phyloP scores from a whole-genome alignment of 2,888 invertebrate species.

The Andrena marginata region DNA sequence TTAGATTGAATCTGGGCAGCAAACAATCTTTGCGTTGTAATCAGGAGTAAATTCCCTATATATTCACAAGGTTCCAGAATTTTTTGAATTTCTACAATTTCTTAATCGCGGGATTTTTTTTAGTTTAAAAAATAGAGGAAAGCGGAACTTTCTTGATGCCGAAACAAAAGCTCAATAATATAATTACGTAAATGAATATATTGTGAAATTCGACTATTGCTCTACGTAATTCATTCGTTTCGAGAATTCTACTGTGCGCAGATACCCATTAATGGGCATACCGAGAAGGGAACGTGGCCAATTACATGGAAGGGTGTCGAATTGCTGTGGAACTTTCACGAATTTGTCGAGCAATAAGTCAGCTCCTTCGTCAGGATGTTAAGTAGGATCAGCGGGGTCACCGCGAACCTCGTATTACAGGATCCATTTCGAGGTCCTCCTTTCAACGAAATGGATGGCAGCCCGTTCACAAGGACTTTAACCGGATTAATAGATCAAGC shows the following conservation, averaged over 20 bases:
- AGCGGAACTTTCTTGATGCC: not conserved
- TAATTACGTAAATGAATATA: not conserved
- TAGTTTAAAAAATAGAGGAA: not conserved
- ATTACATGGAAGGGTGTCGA: slow-evolving; percentile 62
- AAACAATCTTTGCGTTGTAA: too few relatives aligned
- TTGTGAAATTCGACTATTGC: not conserved
- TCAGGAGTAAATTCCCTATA: too few relatives aligned
- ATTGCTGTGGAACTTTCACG: slow-evolving; percentile 65
- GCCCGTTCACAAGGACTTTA: slow-evolving; percentile 62
- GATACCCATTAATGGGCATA: slow-evolving; percentile 6
- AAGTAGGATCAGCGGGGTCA: slow-evolving; percentile 65
- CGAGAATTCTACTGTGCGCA: not conserved
- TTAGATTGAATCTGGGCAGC: too few relatives aligned
- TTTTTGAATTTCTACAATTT: too few relatives aligned
- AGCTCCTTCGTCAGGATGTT: slow-evolving; percentile 61
- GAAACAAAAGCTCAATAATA: too few relatives aligned
- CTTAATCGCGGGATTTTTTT: not conserved
- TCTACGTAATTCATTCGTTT: not conserved
- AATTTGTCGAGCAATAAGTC: slow-evolving; percentile 72
- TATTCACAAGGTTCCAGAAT: too few relatives aligned
- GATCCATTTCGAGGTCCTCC: slow-evolving; percentile 72
- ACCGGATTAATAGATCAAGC: slow-evolving; percentile 68
- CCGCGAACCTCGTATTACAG: slow-evolving; percentile 74
- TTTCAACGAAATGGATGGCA: slow-evolving; percentile 69
- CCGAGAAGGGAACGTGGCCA: slow-evolving; percentile 31